phyloP scores from a whole-genome alignment of 2,113 vertebrate species.

The Dryoscopus gambensis region DNA sequence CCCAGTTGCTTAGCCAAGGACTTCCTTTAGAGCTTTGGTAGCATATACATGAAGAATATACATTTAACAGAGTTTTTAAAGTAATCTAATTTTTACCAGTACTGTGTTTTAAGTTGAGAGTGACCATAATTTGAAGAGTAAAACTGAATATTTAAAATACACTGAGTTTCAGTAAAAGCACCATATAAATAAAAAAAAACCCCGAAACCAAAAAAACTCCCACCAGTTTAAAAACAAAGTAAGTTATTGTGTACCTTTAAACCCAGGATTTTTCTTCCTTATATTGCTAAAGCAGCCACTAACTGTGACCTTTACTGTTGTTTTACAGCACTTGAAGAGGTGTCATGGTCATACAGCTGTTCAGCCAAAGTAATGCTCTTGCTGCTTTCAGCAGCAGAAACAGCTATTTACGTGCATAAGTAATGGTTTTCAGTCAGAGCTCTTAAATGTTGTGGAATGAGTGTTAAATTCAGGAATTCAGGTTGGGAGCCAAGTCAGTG shows the following conservation, averaged over 20 bases:
- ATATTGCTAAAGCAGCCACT: neutral
- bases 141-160: neutral
- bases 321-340: neutral
- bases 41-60: neutral
- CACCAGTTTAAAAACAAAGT: neutral
- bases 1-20: neutral
- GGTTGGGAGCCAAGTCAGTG: neutral
- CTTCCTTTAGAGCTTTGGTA: neutral
- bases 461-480: slow-evolving; percentile 25
- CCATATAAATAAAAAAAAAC: neutral
- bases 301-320: neutral
- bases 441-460: neutral
- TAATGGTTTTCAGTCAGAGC: neutral
- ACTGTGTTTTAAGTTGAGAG: neutral
- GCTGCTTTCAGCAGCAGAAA: neutral
- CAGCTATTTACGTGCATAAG: neutral
- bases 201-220: fast-evolving
- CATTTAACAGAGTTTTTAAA: neutral
- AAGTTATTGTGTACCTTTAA: neutral
- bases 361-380: neutral
- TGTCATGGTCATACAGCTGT: neutral
- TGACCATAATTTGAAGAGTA: neutral
- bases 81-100: neutral
- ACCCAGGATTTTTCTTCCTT: neutral
- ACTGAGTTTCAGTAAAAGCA: neutral